Percentiles rank a stretch among this genome's conserved stretches.
phyloP scores from a whole-genome alignment of 2,113 vertebrate species.

The Sciurus niger region DNA sequence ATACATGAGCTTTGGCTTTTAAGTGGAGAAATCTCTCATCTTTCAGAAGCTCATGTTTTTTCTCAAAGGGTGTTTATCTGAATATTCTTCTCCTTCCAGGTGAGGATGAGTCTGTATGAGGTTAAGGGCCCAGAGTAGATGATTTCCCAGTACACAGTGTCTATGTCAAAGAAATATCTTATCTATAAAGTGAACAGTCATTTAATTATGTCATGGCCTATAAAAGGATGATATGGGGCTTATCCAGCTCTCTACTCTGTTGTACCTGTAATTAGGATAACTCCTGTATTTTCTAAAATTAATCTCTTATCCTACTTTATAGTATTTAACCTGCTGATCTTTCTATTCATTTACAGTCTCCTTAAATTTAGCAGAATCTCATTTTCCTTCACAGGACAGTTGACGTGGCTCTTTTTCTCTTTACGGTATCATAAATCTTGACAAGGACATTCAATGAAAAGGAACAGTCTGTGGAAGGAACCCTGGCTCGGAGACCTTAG shows the following conservation, averaged over 20 bases:
- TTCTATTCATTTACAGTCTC: slow-evolving; percentile 80
- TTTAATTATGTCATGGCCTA: slow-evolving; percentile 78
- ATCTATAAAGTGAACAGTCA: slow-evolving; percentile 72
- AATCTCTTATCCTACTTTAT: slow-evolving; percentile 74
- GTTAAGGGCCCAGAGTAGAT: background rate
- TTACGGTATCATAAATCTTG: slow-evolving; percentile 81
- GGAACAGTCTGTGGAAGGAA: background rate
- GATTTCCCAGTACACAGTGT: slow-evolving; percentile 43
- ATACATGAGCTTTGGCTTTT: background rate
- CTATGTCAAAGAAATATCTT: slow-evolving; percentile 63
- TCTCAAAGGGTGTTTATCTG: background rate
- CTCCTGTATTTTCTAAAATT: slow-evolving; percentile 77
- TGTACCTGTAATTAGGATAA: slow-evolving; percentile 77
- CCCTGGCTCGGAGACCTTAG: slow-evolving; percentile 61
- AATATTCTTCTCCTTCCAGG: slow-evolving; percentile 44
- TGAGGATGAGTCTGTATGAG: slow-evolving; percentile 46
- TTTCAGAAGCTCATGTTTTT: slow-evolving; percentile 34
- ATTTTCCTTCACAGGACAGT: slow-evolving; percentile 80
- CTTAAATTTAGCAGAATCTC: slow-evolving; percentile 82
- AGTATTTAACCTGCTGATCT: slow-evolving; percentile 80
- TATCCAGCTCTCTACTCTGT: slow-evolving; percentile 67
- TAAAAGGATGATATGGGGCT: slow-evolving; percentile 62
- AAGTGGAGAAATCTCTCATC: slow-evolving; percentile 36
- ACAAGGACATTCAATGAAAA: slow-evolving; percentile 74
- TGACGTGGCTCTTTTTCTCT: slow-evolving; percentile 73